Conservation (phyloP, 2,888 invertebrate genomes). For the Conops quadrifasciatus region DNA sequence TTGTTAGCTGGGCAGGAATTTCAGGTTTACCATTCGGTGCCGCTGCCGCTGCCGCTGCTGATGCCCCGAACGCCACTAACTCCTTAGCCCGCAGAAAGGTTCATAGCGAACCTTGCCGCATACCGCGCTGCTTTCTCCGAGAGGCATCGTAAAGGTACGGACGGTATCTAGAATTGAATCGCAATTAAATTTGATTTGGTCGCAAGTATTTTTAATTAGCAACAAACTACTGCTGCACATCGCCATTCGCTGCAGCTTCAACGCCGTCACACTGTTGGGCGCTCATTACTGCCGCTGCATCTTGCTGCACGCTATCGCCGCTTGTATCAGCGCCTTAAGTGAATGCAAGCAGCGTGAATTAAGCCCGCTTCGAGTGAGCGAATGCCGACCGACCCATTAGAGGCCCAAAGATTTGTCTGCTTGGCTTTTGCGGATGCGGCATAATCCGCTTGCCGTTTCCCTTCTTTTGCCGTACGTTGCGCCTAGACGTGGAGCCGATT, state of each 20-base stretch:
- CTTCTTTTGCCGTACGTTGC: slow-evolving; percentile 11
- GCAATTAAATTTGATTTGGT: slow-evolving; percentile 59
- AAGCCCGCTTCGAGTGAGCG: slow-evolving; percentile 9
- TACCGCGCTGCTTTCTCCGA: slow-evolving; percentile 41
- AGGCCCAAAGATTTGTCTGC: slow-evolving; percentile 14
- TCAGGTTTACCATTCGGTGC: slow-evolving; percentile 43
- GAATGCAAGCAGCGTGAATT: slow-evolving; percentile 12
- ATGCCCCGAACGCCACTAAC: slow-evolving; percentile 32
- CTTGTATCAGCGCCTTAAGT: slow-evolving; percentile 31
- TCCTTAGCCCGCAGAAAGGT: not conserved
- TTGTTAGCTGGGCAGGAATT: slow-evolving; percentile 48
- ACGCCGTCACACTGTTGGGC: slow-evolving; percentile 29
- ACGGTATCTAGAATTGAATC: slow-evolving; percentile 56
- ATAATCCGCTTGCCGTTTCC: slow-evolving; percentile 1
- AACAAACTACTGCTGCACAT: slow-evolving; percentile 32
- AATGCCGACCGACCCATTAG: not conserved
- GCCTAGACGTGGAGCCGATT: not conserved
- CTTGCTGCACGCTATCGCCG: slow-evolving; percentile 21
- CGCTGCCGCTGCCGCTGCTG: not conserved
- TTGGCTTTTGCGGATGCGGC: slow-evolving; percentile 1
- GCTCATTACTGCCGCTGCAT: slow-evolving; percentile 17
- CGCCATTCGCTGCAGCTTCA: slow-evolving; percentile 22
- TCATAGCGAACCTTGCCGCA: not conserved
- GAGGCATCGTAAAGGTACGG: slow-evolving; percentile 22
- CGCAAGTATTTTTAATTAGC: slow-evolving; percentile 58